Base-by-base conservation (phyloP, 2,113 vertebrate species). In the Myotis lucifugus region DNA sequence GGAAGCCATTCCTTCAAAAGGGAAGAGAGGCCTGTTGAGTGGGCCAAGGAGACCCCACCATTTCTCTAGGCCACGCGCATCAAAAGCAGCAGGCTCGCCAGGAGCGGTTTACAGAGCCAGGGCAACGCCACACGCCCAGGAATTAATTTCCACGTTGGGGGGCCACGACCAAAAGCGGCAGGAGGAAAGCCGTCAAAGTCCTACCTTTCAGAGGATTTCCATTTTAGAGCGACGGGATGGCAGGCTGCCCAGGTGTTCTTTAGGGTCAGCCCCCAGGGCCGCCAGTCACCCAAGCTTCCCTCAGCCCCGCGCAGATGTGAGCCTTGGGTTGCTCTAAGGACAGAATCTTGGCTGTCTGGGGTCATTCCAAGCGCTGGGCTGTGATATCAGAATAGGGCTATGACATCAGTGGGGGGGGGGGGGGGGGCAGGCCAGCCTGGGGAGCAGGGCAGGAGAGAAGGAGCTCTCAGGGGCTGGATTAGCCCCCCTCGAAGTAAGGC, bases 341-440 rank as follows among this genome's bases (percentile, higher is more conserved):
- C 40, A 96, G 91, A 94, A 89, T 61, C 66, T 67, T 29, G 66
- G 72, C 84, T 64, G 42, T 73, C 61, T 42, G 17, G 48, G 56
- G 17, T 64, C 34, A 86, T 72, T 93, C 85, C 64, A 70, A 83
- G 56, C 37, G 5, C 78, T 29, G 25, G 87, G 37, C 46, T 95
- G 42, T 97, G 94, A 96, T 72, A 83, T 96, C 96, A 97, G 90
- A 97, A 93, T 93, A 78, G 92, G 46, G 46, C 46, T 93, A 34
- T 95, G 95, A 96, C 94, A 88, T 96, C 96, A 95, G 1, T 2
- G 19, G 59, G 37, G 37, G 37, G 37, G 37, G 4, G 37, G 37
- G 37, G 37, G 21, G 23, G 66, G 46, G 4, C 67, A 86, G 34
- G 52, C 23, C 34, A 50, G 64, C 25, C 40, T 85, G 15, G 46